Evolutionary conservation across 2,797 vertebrate genomes (phyloP), one percentile per base, ranked within the genome.

Genomic region (Pangasius larnaudii): DNA sequence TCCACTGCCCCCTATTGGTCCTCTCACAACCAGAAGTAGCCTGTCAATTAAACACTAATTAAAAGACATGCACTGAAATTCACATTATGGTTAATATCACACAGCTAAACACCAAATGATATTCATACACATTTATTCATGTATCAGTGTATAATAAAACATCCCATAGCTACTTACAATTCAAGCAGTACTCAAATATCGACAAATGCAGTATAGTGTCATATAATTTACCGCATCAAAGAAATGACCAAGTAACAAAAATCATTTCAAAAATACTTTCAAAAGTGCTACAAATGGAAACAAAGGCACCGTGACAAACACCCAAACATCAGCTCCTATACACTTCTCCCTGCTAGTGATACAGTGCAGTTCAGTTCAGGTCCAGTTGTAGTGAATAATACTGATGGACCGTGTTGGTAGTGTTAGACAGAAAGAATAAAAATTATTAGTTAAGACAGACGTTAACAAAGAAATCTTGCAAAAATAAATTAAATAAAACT

Each of bases 301-400:
- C 53, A 89, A 83, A 67, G 58, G 58, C 78, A 83, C 56, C 82
- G 69, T 74, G 84, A 89, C 88, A 63, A 81, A 85, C 75, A 85
- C 36, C 39, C 27, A 67, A 16, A 10, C 4, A 24, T 33, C 39
- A 49, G 56, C 39, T 63, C 49, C 80, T 8, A 39, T 39, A 33
- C 24, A 18, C 30, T 39, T 51, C 65, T 65, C 53, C 59, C 58
- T 82, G 78, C 56, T 82, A 36, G 14, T n/a, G 10, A 75, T 53
- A 69, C 61, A 65, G 61, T 58, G 49, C n/a, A 53, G 84, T 30
- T 53, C n/a, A n/a, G n/a, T n/a, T n/a, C n/a, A n/a, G 58, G 22
- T 82, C 59, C 39, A 49, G 39, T 49, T 65, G 19, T 18, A 65
- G 58, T 49, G 1, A 61, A 82, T 18, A 63, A 82, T 39, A 63